Conservation (phyloP, 2,797 vertebrate species). For the Brachyalestes nurse region DNA sequence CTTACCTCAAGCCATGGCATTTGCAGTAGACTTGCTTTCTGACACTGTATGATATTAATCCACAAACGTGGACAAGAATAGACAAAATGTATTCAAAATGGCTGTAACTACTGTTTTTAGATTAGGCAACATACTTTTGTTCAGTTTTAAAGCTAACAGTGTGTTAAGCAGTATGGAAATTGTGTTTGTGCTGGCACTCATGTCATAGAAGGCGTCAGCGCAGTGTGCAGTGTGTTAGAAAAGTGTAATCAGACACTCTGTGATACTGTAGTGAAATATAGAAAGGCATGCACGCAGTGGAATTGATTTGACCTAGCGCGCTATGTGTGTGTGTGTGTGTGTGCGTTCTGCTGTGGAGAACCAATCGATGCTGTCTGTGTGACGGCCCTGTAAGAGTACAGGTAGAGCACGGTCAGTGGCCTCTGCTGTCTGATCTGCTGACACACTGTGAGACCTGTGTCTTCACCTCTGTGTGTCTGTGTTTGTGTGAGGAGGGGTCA, state of each 20-base stretch:
- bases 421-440: not conserved
- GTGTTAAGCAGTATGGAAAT: not conserved
- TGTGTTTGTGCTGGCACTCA: not conserved
- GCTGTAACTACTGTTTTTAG: not conserved
- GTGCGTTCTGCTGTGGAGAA: not conserved
- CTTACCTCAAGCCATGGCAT: too few species aligned
- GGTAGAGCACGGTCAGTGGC: not conserved
- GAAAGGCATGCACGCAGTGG: constrained; percentile 29
- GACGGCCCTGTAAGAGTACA: constrained; percentile 17
- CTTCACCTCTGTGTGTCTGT: not conserved
- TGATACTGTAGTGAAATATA: constrained; percentile 38
- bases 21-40: too few species aligned
- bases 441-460: constrained; percentile 7
- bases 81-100: too few species aligned
- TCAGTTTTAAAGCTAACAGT: not conserved
- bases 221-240: constrained; percentile 20
- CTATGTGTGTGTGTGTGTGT: constrained; percentile 5
- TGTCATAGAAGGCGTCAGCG: constrained; percentile 9
- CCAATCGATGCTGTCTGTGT: not conserved
- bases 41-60: too few species aligned
- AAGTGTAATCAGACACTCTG: constrained; percentile 24
- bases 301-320: constrained; percentile 38
- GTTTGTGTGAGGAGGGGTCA: constrained; percentile 7
- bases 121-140: not conserved
- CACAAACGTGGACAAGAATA: too few species aligned